Evolutionary conservation across 64 coral and sea anemone genomes (phyloP).

Genomic region (Exaiptasia diaphana): DNA sequence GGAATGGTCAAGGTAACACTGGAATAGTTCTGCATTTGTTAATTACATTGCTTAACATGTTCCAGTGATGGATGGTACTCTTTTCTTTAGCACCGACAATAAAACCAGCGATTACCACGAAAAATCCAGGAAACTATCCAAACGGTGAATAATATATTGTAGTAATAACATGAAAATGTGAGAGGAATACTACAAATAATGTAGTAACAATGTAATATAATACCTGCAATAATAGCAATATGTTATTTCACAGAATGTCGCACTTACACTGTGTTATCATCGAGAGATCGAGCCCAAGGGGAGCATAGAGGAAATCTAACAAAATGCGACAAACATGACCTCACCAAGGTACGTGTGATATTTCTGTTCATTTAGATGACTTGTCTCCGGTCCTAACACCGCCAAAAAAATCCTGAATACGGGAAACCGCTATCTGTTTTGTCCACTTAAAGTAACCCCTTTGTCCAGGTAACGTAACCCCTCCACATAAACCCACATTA

Average conservation of each 20-base stretch:
- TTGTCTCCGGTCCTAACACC: no score
- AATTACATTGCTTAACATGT: no score
- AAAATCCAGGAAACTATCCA: no score
- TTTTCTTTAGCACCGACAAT: background rate
- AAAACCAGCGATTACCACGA: no score
- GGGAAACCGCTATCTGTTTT: no score
- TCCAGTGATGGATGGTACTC: background rate
- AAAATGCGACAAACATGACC: conserved; percentile 25
- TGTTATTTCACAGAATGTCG: background rate
- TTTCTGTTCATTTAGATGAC: no score
- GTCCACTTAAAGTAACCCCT: no score
- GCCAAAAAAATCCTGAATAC: no score
- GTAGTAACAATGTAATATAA: background rate
- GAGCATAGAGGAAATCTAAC: background rate
- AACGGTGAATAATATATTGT: background rate
- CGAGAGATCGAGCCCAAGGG: conserved; percentile 20
- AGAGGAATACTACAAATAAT: background rate
- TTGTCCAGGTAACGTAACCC: no score
- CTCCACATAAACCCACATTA: no score
- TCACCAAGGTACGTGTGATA: no score
- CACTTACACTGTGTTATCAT: conserved; percentile 10
- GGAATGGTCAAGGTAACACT: background rate
- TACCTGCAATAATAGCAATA: background rate
- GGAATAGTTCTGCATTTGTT: no score
- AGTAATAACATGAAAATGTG: background rate